These are phyloP conservation scores for Plectrocnemia conspersa DNA, from an alignment of 1,140 invertebrate genomes.

Conservation along the genomic window DNA sequence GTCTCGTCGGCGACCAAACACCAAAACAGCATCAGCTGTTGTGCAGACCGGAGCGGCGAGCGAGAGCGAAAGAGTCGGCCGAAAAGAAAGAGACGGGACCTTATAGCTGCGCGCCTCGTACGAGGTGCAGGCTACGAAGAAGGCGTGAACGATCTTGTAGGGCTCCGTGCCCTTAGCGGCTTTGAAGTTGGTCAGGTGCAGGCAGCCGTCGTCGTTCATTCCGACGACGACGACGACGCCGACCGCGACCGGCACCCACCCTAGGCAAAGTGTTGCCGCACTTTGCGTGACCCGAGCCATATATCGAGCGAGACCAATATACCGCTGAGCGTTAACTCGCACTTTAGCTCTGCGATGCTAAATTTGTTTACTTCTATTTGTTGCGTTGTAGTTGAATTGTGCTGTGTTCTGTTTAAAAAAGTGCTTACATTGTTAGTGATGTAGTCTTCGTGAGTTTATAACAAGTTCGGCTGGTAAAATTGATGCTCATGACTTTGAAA, in stretches of 20 bases:
- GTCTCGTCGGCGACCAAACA: too few species aligned
- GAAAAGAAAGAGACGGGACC: constrained; percentile 47
- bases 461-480: too few species aligned
- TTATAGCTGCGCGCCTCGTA: constrained; percentile 65
- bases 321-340: too few species aligned
- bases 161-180: constrained; percentile 66
- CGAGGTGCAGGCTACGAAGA: constrained; percentile 69
- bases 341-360: too few species aligned
- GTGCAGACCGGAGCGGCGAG: background rate
- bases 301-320: background rate
- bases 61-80: background rate
- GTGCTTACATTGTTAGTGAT: too few species aligned
- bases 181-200: constrained; percentile 74
- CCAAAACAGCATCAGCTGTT: background rate
- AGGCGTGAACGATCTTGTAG: constrained; percentile 70
- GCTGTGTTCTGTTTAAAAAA: too few species aligned
- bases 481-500: too few species aligned
- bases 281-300: background rate
- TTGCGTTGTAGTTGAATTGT: too few species aligned
- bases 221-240: constrained; percentile 38
- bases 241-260: constrained; percentile 1
- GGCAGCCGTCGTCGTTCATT: constrained; percentile 68
- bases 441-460: too few species aligned
- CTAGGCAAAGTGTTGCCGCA: background rate
- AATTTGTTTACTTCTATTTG: too few species aligned